A percentile compares a stretch with the other conserved stretches of the same genome.
Conservation (phyloP, 1,140 invertebrate genomes). For the Calosoma granatense region DNA sequence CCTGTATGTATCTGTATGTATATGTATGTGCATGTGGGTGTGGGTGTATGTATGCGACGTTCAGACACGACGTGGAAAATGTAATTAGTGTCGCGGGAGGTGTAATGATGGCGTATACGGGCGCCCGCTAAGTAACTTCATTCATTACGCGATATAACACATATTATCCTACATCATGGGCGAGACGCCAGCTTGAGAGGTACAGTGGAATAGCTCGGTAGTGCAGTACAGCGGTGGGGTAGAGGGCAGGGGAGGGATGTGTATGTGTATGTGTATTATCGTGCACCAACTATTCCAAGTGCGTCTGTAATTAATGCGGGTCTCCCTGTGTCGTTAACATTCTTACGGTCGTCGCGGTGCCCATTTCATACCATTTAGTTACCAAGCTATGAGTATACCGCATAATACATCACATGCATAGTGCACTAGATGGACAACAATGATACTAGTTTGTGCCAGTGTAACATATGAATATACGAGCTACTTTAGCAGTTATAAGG, state of each 20-base stretch:
- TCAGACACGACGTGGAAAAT: conserved; percentile 2
- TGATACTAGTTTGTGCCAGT: too few relatives aligned
- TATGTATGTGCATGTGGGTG: too few relatives aligned
- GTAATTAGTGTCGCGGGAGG: conserved; percentile 4
- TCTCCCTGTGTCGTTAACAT: conserved; percentile 1
- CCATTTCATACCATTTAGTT: not conserved
- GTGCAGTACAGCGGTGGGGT: too few relatives aligned
- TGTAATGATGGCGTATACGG: not conserved
- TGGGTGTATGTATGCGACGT: too few relatives aligned
- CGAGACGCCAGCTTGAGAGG: not conserved
- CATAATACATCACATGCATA: not conserved
- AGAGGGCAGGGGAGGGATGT: too few relatives aligned
- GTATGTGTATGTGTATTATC: not conserved
- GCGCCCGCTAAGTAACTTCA: conserved; percentile 6
- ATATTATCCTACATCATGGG: not conserved
- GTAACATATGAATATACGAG: too few relatives aligned
- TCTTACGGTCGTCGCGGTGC: conserved; percentile 3
- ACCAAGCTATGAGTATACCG: not conserved
- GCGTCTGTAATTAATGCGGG: conserved; percentile 7
- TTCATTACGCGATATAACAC: conserved; percentile 6
- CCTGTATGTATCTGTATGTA: too few relatives aligned
- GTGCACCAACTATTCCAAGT: conserved; percentile 1
- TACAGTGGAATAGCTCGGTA: too few relatives aligned
- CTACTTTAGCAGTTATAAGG: too few relatives aligned
- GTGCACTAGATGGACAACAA: too few relatives aligned